Conservation (phyloP, 2,113 vertebrate species). For the Cochlearius cochlearius region DNA sequence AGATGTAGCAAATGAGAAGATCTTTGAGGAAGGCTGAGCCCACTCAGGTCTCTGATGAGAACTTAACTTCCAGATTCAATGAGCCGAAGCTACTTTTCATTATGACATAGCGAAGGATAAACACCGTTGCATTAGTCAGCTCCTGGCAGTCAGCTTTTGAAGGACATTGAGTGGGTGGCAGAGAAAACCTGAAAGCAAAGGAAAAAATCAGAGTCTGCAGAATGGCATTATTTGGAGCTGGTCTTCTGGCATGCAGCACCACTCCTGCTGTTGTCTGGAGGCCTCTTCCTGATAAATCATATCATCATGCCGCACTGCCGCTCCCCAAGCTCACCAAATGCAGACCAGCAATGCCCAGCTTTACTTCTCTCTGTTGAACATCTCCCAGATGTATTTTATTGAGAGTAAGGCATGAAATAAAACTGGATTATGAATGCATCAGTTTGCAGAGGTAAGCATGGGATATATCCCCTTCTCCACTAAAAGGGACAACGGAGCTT, state of each 20-base stretch:
- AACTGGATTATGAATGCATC: not conserved
- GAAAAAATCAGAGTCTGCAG: not conserved
- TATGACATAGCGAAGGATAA: not conserved
- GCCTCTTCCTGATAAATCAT: not conserved
- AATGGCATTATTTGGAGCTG: not conserved
- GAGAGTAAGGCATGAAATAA: not conserved
- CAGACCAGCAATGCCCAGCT: not conserved
- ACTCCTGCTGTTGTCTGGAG: not conserved
- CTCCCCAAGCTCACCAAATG: not conserved
- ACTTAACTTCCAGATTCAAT: not conserved
- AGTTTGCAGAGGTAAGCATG: not conserved
- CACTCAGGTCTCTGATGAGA: not conserved
- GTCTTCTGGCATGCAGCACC: not conserved
- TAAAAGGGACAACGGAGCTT: not conserved
- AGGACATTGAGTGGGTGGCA: conserved; percentile 40
- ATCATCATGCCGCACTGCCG: not conserved
- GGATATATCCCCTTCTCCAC: not conserved
- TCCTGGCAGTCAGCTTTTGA: not conserved
- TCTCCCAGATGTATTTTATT: not conserved
- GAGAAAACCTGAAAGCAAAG: not conserved
- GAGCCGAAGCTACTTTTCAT: conserved; percentile 10
- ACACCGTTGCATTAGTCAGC: conserved; percentile 34
- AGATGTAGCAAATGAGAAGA: not conserved
- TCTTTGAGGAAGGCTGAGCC: not conserved
- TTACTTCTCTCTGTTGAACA: not conserved